Conservation (phyloP, 2,113 vertebrate species). For the Romanogobio albipinnatus region DNA sequence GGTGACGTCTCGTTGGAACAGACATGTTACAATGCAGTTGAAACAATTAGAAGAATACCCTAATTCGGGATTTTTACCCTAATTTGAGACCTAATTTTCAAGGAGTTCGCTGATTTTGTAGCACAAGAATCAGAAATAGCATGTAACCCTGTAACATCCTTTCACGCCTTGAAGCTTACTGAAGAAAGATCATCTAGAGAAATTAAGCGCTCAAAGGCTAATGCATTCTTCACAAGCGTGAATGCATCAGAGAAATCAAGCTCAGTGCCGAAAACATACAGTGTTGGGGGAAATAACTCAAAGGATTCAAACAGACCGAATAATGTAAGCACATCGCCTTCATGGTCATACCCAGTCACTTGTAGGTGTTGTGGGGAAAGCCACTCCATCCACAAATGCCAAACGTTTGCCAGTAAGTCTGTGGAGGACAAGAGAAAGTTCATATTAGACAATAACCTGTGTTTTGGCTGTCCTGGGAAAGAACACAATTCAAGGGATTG, state of each 20-base stretch:
- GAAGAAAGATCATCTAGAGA: constrained; percentile 45
- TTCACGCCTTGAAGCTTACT: constrained; percentile 20
- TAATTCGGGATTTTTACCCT: too few species aligned
- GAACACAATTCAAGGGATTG: constrained; percentile 48
- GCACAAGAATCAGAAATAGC: constrained; percentile 51
- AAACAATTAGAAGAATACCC: constrained; percentile 28
- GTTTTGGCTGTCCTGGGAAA: constrained; percentile 51
- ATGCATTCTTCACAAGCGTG: constrained; percentile 41
- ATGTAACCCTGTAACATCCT: constrained; percentile 54
- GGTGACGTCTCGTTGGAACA: constrained; percentile 54
- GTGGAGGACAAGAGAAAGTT: constrained; percentile 41
- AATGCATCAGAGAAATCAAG: constrained; percentile 7
- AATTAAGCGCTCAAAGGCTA: constrained; percentile 36
- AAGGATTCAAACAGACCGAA: neutral
- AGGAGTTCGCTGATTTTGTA: constrained; percentile 51
- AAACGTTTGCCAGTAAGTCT: constrained; percentile 22
- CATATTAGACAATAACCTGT: constrained; percentile 48
- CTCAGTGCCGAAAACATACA: constrained; percentile 5
- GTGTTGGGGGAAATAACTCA: neutral
- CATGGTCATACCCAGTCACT: neutral
- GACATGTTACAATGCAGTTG: constrained; percentile 47
- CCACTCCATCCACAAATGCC: constrained; percentile 56
- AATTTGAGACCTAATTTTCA: too few species aligned
- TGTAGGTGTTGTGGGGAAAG: constrained; percentile 52
- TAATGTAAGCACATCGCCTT: neutral